Evolutionary conservation across 2,888 invertebrate genomes (phyloP).

Genomic region (Helleia helle): DNA sequence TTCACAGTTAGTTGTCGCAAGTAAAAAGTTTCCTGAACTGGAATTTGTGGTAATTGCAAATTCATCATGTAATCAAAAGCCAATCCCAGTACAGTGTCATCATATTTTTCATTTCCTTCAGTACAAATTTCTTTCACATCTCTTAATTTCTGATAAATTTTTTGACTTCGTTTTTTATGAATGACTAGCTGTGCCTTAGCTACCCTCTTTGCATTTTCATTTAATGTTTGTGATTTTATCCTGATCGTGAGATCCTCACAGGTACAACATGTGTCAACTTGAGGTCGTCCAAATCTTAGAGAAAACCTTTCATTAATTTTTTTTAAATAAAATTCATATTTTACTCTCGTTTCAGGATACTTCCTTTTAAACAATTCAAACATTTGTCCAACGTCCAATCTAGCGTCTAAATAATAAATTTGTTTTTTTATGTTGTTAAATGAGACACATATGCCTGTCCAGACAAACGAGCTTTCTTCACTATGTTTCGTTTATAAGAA

Average conservation of each 20-base stretch:
- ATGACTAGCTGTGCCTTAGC: slow-evolving; percentile 13
- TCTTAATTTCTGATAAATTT: slow-evolving; percentile 14
- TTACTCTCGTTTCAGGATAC: slow-evolving; percentile 7
- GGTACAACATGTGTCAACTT: slow-evolving; percentile 13
- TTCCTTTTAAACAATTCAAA: not conserved
- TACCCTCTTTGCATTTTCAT: slow-evolving; percentile 11
- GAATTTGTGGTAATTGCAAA: not conserved
- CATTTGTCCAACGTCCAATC: slow-evolving; percentile 2
- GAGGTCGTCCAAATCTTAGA: slow-evolving; percentile 15
- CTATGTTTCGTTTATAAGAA: too few relatives aligned
- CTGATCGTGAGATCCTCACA: slow-evolving; percentile 13
- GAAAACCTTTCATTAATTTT: slow-evolving; percentile 13
- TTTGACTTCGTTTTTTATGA: slow-evolving; percentile 14
- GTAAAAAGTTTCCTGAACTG: slow-evolving; percentile 3
- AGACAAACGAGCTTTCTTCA: too few relatives aligned
- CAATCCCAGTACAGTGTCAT: not conserved
- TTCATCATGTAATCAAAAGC: not conserved
- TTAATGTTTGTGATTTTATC: slow-evolving; percentile 3
- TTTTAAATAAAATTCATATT: slow-evolving; percentile 10
- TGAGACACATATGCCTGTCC: too few relatives aligned
- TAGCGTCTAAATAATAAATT: not conserved
- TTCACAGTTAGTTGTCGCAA: slow-evolving; percentile 5
- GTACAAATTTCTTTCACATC: not conserved
- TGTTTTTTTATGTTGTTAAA: too few relatives aligned
- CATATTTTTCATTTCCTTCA: too few relatives aligned